Conservation (phyloP, 2,888 invertebrate genomes). For the Cinara cedri region DNA sequence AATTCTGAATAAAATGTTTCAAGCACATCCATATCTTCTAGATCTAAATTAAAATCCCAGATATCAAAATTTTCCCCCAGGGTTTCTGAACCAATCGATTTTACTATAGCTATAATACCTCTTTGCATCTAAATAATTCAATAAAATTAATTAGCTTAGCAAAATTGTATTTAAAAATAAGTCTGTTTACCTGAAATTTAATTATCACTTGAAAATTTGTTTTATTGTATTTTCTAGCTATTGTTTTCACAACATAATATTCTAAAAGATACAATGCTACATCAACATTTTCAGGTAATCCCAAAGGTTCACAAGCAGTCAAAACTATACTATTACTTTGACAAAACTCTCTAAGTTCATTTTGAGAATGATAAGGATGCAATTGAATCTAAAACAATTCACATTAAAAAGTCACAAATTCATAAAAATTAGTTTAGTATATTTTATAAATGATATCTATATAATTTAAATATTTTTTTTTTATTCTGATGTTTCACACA, state of each 20-base stretch:
- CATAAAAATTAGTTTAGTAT: background rate
- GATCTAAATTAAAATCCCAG: constrained; percentile 59
- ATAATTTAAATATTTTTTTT: too few species aligned
- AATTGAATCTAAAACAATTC: constrained; percentile 29
- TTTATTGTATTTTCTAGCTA: constrained; percentile 72
- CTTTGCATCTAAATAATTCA: constrained; percentile 59
- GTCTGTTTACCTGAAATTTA: constrained; percentile 65
- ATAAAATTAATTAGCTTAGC: background rate
- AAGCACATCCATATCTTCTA: constrained; percentile 59
- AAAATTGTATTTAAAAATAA: too few species aligned
- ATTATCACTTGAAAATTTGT: constrained; percentile 74
- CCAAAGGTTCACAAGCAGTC: constrained; percentile 84
- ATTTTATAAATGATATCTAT: too few species aligned
- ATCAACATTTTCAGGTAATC: constrained; percentile 77
- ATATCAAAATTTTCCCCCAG: constrained; percentile 60
- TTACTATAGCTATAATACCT: constrained; percentile 59
- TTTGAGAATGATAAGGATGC: constrained; percentile 66
- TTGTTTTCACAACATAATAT: constrained; percentile 71
- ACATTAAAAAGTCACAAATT: background rate
- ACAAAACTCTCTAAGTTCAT: constrained; percentile 73
- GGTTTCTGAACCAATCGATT: constrained; percentile 59
- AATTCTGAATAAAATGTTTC: constrained; percentile 58
- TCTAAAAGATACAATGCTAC: constrained; percentile 75
- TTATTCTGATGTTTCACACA: too few species aligned
- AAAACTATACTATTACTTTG: constrained; percentile 71